A percentile compares a stretch with the other conserved stretches of the same genome.
Evolutionary conservation across 2,888 invertebrate species (phyloP).

Genomic region (Apocheima hispidaria): DNA sequence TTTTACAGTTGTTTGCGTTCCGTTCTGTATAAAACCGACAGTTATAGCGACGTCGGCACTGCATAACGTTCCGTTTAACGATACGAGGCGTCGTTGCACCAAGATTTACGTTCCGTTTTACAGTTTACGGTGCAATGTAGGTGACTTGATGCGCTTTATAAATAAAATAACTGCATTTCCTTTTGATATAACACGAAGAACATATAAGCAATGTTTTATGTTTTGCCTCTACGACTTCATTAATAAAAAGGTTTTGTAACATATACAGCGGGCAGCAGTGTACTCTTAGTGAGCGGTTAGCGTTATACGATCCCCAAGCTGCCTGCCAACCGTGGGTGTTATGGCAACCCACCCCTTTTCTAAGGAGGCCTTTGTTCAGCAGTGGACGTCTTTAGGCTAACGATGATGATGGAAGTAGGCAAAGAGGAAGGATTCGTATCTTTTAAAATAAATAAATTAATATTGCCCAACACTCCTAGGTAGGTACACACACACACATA

Average conservation of each 20-base stretch:
- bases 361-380: no score
- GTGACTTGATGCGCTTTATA: slow-evolving; percentile 32
- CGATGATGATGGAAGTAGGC: no score
- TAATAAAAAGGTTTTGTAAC: background rate
- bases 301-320: no score
- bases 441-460: no score
- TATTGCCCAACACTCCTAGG: no score
- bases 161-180: slow-evolving; percentile 30
- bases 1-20: slow-evolving; percentile 23
- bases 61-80: slow-evolving; percentile 43
- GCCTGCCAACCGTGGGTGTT: no score
- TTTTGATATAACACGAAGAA: slow-evolving; percentile 14
- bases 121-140: slow-evolving; percentile 33
- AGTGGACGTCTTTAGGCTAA: no score
- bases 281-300: no score
- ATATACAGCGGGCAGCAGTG: background rate
- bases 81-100: slow-evolving; percentile 23
- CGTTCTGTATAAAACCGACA: slow-evolving; percentile 42
- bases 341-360: no score
- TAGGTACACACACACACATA: no score
- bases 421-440: no score
- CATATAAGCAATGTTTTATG: background rate
- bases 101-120: slow-evolving; percentile 37
- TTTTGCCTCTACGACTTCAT: slow-evolving; percentile 5
- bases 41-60: slow-evolving; percentile 40